Evolutionary conservation across 2,797 vertebrate genomes (phyloP).

Genomic region (Amphiprion clarkii): DNA sequence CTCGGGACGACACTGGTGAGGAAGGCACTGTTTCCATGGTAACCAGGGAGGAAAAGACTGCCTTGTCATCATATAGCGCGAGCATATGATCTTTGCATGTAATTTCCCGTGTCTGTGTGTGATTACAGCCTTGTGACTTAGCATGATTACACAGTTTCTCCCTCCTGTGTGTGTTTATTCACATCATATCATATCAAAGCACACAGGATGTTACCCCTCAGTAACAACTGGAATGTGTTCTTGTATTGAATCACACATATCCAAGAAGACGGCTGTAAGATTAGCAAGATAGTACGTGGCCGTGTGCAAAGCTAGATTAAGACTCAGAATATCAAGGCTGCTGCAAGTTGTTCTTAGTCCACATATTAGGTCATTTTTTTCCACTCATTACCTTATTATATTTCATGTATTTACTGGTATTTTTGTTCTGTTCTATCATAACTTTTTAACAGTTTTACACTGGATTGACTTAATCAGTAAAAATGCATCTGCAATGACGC

Average conservation of each 20-base stretch:
- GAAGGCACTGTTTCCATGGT: constrained; percentile 75
- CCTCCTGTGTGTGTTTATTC: neutral
- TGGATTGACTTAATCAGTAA: neutral
- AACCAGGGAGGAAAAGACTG: constrained; percentile 57
- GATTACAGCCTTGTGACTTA: constrained; percentile 24
- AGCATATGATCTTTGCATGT: constrained; percentile 18
- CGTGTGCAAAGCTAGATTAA: no score
- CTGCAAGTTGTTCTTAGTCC: no score
- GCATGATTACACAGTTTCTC: constrained; percentile 14
- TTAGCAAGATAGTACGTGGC: neutral
- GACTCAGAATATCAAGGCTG: no score
- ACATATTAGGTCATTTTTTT: no score
- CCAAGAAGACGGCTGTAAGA: neutral
- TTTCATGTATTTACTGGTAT: neutral
- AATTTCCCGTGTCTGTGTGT: neutral
- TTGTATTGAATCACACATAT: neutral
- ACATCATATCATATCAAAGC: neutral
- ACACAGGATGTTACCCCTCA: neutral
- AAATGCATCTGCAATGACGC: neutral
- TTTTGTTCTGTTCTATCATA: neutral
- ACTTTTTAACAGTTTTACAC: neutral
- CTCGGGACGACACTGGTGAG: constrained; percentile 47
- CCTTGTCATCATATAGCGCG: constrained; percentile 43
- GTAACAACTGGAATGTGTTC: no score
- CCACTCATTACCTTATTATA: no score